Evolutionary conservation across 2,113 vertebrate genomes (phyloP).

Genomic region (Lagopus leucura): DNA sequence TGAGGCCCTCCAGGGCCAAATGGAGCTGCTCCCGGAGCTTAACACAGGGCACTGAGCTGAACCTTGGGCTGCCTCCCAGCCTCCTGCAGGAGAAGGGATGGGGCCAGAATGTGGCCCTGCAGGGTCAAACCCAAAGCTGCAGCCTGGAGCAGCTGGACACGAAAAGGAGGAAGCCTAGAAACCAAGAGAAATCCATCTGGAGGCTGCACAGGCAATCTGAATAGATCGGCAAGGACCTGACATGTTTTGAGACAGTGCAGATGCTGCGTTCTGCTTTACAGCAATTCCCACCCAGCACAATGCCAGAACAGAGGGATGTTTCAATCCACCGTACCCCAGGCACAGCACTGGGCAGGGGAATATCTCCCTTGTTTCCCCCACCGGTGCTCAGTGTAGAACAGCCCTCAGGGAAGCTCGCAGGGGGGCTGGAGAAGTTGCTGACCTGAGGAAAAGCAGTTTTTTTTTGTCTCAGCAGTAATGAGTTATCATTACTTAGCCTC

Average conservation of each 20-base stretch:
- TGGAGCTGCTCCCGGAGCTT: background rate
- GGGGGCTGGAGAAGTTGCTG: background rate
- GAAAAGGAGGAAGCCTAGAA: background rate
- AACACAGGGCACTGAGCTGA: background rate
- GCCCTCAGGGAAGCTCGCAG: background rate
- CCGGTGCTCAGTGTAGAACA: accelerated
- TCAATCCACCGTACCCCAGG: background rate
- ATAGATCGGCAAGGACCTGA: background rate
- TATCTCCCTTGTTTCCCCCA: background rate
- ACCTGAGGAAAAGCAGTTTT: slow-evolving; percentile 23
- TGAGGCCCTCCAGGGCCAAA: background rate
- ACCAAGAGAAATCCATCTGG: background rate
- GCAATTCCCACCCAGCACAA: background rate
- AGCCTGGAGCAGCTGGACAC: background rate
- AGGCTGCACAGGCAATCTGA: background rate
- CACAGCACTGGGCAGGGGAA: background rate
- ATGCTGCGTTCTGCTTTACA: background rate
- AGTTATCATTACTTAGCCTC: slow-evolving; percentile 47
- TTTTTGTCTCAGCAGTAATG: slow-evolving; percentile 40
- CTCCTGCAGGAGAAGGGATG: background rate
- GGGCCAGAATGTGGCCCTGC: accelerated
- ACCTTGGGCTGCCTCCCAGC: background rate
- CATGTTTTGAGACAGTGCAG: background rate
- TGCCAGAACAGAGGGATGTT: background rate
- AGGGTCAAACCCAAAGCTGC: background rate